Evolutionary conservation across 2,113 vertebrate genomes (phyloP), one percentile per base, ranked within the genome.

Genomic region (Dunckerocampus dactyliophorus): DNA sequence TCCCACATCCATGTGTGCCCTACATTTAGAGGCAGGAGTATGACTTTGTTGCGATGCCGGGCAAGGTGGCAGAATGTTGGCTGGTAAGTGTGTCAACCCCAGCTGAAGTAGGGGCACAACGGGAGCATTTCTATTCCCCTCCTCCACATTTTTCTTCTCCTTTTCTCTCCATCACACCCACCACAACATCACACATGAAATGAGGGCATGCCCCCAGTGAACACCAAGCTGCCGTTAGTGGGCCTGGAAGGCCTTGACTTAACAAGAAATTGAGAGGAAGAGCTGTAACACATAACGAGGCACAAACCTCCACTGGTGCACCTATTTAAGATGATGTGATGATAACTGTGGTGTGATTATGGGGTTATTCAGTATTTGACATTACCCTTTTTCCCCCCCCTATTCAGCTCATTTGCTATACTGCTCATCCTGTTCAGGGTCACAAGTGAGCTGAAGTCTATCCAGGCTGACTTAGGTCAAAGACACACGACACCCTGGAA

Each of bases 201-300:
- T 85, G 89, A 90, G 89, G 88, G 89, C 89, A 88, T 85, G 87
- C 86, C 89, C 87, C 89, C 77, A 88, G 88, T 89, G 89, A 88
- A 82, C 76, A 80, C 65, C 58, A 70, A 86, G 76, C 82, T 75
- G 75, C 79, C 85, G 85, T 79, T 69, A 88, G 83, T 82, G 70
- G 80, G 78, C 81, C 81, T 83, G 79, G 74, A 83, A 88, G 82
- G 82, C 81, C 75, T 74, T 65, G 85, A 88, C 85, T 86, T 87
- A 79, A 82, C 87, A 86, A 82, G 77, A 87, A 83, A 82, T 85
- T 75, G 60, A 50, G 77, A 79, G 72, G 82, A 86, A 82, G 82
- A 75, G 71, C 72, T 77, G 73, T 82, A 88, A 85, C 83, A 82
- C 80, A 82, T 81, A 88, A 85, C 87, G 80, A 82, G 79, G 60